phyloP scores from a whole-genome alignment of 2,797 vertebrate genomes.

The Coranthus polyacanthus region DNA sequence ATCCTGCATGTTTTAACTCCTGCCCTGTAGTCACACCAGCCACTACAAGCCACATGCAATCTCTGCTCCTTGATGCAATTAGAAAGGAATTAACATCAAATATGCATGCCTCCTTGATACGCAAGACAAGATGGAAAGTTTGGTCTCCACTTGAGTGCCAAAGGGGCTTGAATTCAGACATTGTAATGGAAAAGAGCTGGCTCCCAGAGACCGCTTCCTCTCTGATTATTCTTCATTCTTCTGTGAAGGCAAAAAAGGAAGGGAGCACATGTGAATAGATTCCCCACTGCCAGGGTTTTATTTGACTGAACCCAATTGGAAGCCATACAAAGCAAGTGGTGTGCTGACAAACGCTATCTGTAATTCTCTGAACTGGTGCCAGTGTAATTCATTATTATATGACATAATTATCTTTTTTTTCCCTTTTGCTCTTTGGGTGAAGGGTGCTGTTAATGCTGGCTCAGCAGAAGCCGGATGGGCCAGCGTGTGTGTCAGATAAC shows the following conservation, averaged over 20 bases:
- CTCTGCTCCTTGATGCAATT: slow-evolving; percentile 74
- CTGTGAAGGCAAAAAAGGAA: slow-evolving; percentile 34
- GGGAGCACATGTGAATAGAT: slow-evolving; percentile 58
- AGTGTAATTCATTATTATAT: slow-evolving; percentile 65
- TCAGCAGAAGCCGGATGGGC: slow-evolving; percentile 69
- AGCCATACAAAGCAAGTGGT: slow-evolving; percentile 55
- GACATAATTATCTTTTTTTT: slow-evolving; percentile 66
- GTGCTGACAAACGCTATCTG: slow-evolving; percentile 62
- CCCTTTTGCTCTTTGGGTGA: slow-evolving; percentile 44
- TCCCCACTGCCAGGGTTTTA: slow-evolving; percentile 51
- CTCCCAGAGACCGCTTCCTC: slow-evolving; percentile 18
- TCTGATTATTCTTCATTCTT: slow-evolving; percentile 54
- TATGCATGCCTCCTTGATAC: slow-evolving; percentile 33
- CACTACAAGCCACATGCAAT: slow-evolving; percentile 52
- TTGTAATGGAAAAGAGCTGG: slow-evolving; percentile 60
- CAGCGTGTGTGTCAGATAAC: slow-evolving; percentile 63
- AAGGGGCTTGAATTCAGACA: slow-evolving; percentile 48
- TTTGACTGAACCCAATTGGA: slow-evolving; percentile 64
- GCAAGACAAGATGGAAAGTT: slow-evolving; percentile 39
- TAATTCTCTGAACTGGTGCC: slow-evolving; percentile 50
- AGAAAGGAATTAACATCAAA: slow-evolving; percentile 71
- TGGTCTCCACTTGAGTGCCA: slow-evolving; percentile 40
- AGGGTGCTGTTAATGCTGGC: slow-evolving; percentile 55
- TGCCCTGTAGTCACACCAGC: slow-evolving; percentile 50
- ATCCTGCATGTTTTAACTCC: slow-evolving; percentile 52